Evolutionary conservation across 1,140 invertebrate genomes (phyloP), one percentile per base, ranked within the genome.

Genomic region (Drosophila pseudoananassae): DNA sequence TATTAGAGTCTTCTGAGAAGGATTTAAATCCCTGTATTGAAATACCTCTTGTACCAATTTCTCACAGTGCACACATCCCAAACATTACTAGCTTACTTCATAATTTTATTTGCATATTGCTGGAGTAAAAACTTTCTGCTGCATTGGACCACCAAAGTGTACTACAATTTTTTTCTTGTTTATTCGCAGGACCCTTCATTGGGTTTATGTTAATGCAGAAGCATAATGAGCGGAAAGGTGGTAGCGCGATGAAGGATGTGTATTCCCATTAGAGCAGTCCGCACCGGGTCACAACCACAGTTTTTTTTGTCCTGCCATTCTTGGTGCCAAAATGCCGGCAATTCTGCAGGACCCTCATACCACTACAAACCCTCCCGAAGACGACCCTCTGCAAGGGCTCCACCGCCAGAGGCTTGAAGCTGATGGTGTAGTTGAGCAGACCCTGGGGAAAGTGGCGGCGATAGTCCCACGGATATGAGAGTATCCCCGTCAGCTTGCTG

Each of bases 391-490:
- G 20, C 27, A 73, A 63, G 0, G 81, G 63, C 5, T 31, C 23
- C 12, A 76, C 63, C 6, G 77, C 51, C 20, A 91, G 23, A 5
- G 53, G 71, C 58, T 80, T 88, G 10, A 91, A 91, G 31, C 83
- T 90, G 23, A 90, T 88, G n/a, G 70, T 71, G 36, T 89, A 91
- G 64, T 60, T 76, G 10, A 91, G 45, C 1, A 78, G 17, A 7
- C 82, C 85, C 3, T 74, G 46, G 1, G 76, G 79, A 31, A 90
- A 90, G 15, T 57, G 58, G n/a, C 73, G 50, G 15, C 72, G 71
- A 87, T 88, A 68, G 43, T 60, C 57, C 63, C 59, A 70, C 0
- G 84, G 50, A 54, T 88, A 91, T 1, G 90, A 91, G 3, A 91
- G 56, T 15, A 91, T n/a, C 1, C 90, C 89, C 4, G 59, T 64